Percentiles rank a stretch among this genome's conserved stretches.
Conservation (phyloP, 2,113 vertebrate species). For the Gadus chalcogrammus region DNA sequence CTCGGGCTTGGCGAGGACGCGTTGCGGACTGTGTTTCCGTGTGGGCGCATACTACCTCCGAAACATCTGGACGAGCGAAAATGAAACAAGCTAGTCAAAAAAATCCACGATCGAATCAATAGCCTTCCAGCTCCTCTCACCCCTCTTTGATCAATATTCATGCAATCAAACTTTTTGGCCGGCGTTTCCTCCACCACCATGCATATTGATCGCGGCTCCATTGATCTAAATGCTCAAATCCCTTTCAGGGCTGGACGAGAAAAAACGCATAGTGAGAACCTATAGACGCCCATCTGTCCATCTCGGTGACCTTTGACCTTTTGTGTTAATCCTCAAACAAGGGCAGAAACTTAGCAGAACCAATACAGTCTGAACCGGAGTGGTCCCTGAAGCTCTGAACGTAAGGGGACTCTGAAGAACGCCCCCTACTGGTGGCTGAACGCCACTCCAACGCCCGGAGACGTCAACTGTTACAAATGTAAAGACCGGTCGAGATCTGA, state of each 20-base stretch:
- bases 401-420: slow-evolving; percentile 14
- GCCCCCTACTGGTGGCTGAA: slow-evolving; percentile 16
- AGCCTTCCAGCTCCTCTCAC: slow-evolving; percentile 58
- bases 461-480: too few relatives aligned
- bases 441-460: slow-evolving; percentile 14
- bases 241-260: slow-evolving; percentile 54
- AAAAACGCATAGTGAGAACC: slow-evolving; percentile 40
- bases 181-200: slow-evolving; percentile 53
- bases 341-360: slow-evolving; percentile 55
- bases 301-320: slow-evolving; percentile 57
- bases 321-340: slow-evolving; percentile 64
- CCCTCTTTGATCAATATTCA: slow-evolving; percentile 67
- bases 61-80: slow-evolving; percentile 21
- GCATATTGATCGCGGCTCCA: slow-evolving; percentile 55
- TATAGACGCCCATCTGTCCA: slow-evolving; percentile 62
- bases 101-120: slow-evolving; percentile 59
- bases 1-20: neutral
- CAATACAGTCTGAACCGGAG: slow-evolving; percentile 49
- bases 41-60: neutral
- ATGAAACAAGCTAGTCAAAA: slow-evolving; percentile 19
- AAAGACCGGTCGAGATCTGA: too few relatives aligned
- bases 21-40: neutral
- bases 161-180: slow-evolving; percentile 65
- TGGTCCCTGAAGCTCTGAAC: slow-evolving; percentile 6
- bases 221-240: slow-evolving; percentile 54